Evolutionary conservation across 2,113 vertebrate species (phyloP), one percentile per base, ranked within the genome.

Genomic region (Taurulus bubalis): DNA sequence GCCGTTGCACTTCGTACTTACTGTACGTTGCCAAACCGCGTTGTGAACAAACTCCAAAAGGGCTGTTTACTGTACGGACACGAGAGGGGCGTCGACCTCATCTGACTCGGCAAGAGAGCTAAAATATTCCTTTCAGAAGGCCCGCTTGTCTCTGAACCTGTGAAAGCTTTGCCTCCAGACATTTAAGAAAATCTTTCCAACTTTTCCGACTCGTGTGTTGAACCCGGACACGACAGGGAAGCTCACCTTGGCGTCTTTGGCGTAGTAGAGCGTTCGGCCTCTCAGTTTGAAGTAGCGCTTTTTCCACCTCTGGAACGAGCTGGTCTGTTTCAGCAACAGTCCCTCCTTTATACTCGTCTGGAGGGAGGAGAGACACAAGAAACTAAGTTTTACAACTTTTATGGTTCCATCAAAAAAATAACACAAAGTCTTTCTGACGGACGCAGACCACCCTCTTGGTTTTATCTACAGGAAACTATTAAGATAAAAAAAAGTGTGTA

Each of bases 261-360:
- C 98, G 81, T 99, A 99, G 90, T 99, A 99, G 75, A 99, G 97
- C 0, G 98, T 99, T 34, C 98, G 95, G 36, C 98, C 98, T 87
- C 98, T 95, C 75, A 99, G 95, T 90, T 99, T 99, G 94, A 99
- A 99, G 90, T 99, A 99, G 75, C 98, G 96, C 65, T 97, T 99
- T 89, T 98, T 99, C 98, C 98, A 99, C 85, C 98, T 96, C 90
- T 99, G 98, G 93, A 99, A 99, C n/a, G 98, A 99, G 86, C 98
- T 99, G 74, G 98, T 99, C 96, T 99, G 98, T 93, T 99, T 99
- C 91, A 99, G 87, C 71, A 99, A 92, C 80, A 99, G 90, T 74
- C 98, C 98, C 85, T 99, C 98, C 93, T 98, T 98, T 91, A 99
- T 95, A 85, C 98, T 99, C 30, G 97, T 98, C 98, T 99, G 93